These are phyloP conservation scores for Pempheris klunzingeri DNA, from an alignment of 2,797 vertebrate species.

Conservation along the genomic window DNA sequence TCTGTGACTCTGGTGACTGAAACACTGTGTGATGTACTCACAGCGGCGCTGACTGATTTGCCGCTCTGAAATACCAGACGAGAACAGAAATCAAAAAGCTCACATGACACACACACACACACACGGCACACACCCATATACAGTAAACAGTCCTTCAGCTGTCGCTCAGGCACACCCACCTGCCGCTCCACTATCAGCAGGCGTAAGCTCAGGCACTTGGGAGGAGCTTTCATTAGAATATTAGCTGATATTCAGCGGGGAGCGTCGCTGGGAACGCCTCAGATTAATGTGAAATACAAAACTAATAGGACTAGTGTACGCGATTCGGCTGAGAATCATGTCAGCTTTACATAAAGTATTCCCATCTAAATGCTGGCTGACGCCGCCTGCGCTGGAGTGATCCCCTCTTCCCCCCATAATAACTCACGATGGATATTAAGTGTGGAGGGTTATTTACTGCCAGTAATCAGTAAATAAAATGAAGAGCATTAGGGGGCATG, in stretches of 20 bases:
- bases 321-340: slow-evolving; percentile 64
- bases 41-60: neutral
- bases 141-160: slow-evolving; percentile 38
- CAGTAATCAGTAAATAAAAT: slow-evolving; percentile 80
- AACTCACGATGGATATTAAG: slow-evolving; percentile 73
- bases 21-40: slow-evolving; percentile 11
- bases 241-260: slow-evolving; percentile 49
- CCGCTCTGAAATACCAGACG: slow-evolving; percentile 7
- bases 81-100: neutral
- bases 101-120: slow-evolving; percentile 12
- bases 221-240: slow-evolving; percentile 64
- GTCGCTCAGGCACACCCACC: slow-evolving; percentile 57
- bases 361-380: slow-evolving; percentile 61
- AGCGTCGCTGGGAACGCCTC: slow-evolving; percentile 43
- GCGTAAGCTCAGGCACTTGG: slow-evolving; percentile 62
- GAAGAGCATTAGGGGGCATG: slow-evolving; percentile 68
- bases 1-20: slow-evolving; percentile 11
- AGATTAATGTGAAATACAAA: slow-evolving; percentile 78
- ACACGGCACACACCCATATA: neutral
- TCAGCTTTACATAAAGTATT: slow-evolving; percentile 75
- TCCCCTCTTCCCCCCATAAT: slow-evolving; percentile 59
- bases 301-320: slow-evolving; percentile 69
- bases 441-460: slow-evolving; percentile 72
- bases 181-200: slow-evolving; percentile 56
- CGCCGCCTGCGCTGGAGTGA: slow-evolving; percentile 43